A percentile compares a stretch with the other conserved stretches of the same genome.
These are phyloP conservation scores for Anguilla japonica DNA, from an alignment of 2,113 vertebrate species.

Conservation along the genomic window DNA sequence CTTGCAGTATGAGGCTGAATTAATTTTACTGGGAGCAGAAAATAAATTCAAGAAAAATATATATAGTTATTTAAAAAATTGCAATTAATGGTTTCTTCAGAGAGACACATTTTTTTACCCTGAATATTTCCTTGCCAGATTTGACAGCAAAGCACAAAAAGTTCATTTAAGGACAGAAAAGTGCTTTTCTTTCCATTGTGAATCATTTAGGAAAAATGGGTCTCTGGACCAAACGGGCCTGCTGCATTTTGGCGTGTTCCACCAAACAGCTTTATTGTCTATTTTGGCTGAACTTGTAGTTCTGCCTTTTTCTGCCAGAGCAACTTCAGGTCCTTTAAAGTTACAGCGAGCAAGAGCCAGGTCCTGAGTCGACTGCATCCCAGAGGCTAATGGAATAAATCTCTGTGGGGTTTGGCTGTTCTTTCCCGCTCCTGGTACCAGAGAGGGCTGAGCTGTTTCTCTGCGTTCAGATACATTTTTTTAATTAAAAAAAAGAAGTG, in stretches of 20 bases:
- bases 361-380: constrained; percentile 73
- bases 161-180: constrained; percentile 85
- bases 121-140: constrained; percentile 45
- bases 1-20: constrained; percentile 51
- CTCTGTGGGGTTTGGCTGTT: constrained; percentile 69
- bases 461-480: constrained; percentile 47
- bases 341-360: constrained; percentile 78
- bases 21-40: constrained; percentile 58
- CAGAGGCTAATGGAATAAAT: constrained; percentile 77
- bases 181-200: constrained; percentile 79
- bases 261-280: constrained; percentile 88
- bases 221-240: constrained; percentile 77
- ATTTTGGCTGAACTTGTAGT: constrained; percentile 89
- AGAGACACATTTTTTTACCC: constrained; percentile 41
- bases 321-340: constrained; percentile 81
- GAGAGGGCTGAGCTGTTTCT: constrained; percentile 64
- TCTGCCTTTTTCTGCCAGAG: constrained; percentile 75
- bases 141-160: constrained; percentile 70
- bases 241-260: constrained; percentile 82
- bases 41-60: constrained; percentile 22
- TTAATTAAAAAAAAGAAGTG: background rate
- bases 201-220: constrained; percentile 84
- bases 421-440: constrained; percentile 75
- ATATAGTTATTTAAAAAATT: background rate
- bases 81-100: constrained; percentile 60